phyloP scores from a whole-genome alignment of 2,888 invertebrate species.

The Barypeithes pellucidus region DNA sequence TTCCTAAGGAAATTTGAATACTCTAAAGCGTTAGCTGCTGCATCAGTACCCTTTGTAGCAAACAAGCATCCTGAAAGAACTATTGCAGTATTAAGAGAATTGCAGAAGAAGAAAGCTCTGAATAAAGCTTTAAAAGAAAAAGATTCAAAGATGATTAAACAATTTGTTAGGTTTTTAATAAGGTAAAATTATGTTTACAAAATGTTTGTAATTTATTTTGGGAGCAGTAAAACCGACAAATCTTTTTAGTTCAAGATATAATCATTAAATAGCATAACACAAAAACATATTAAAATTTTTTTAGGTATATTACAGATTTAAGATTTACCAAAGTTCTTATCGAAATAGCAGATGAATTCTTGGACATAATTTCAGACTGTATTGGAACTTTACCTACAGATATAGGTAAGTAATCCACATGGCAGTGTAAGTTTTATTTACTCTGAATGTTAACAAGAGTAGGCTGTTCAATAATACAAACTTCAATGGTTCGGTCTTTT shows the following conservation, averaged over 20 bases:
- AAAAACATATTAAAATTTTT: constrained; percentile 79
- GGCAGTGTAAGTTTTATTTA: background rate
- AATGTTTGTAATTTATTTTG: too few species aligned
- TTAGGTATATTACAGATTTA: constrained; percentile 79
- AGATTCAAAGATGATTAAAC: constrained; percentile 77
- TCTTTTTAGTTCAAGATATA: too few species aligned
- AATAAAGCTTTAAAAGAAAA: constrained; percentile 83
- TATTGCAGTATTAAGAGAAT: constrained; percentile 87
- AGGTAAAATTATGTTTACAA: constrained; percentile 61
- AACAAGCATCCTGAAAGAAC: constrained; percentile 83
- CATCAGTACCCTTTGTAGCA: constrained; percentile 76
- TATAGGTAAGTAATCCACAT: constrained; percentile 69
- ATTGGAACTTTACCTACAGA: constrained; percentile 77
- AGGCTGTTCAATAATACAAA: too few species aligned
- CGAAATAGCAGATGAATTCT: constrained; percentile 82
- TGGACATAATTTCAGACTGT: constrained; percentile 83
- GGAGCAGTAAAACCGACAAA: too few species aligned
- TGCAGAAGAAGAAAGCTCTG: constrained; percentile 87
- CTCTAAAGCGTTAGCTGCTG: constrained; percentile 84
- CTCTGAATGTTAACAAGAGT: background rate
- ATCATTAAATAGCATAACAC: background rate
- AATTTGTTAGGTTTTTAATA: constrained; percentile 84
- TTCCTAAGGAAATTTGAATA: constrained; percentile 87
- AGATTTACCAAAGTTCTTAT: constrained; percentile 83
- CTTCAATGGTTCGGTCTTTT: background rate